phyloP scores from a whole-genome alignment of 2,888 invertebrate species.

The Galeopsomyia nigrocyanea region DNA sequence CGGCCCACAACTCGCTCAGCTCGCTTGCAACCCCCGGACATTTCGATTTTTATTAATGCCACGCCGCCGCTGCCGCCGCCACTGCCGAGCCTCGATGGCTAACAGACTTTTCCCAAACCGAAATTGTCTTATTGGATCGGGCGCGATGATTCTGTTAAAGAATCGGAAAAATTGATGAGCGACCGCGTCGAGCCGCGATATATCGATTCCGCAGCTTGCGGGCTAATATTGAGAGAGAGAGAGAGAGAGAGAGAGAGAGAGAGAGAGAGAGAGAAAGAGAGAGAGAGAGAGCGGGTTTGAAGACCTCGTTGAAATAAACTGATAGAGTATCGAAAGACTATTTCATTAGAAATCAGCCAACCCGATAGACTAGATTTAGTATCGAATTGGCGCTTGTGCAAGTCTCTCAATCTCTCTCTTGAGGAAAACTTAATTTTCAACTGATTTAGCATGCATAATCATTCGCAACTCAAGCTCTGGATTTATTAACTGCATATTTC shows the following conservation, averaged over 20 bases:
- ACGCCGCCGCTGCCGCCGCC: slow-evolving; percentile 39
- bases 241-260: no score
- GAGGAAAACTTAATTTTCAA: slow-evolving; percentile 2
- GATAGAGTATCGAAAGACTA: neutral
- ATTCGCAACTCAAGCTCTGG: neutral
- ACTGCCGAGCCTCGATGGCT: slow-evolving; percentile 10
- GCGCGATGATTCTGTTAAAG: no score
- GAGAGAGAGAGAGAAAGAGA: no score
- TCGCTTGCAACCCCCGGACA: neutral
- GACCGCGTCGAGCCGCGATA: no score
- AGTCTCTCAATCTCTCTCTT: neutral
- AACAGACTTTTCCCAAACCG: neutral
- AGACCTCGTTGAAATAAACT: no score
- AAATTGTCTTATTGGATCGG: slow-evolving; percentile 23
- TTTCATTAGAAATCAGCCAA: neutral
- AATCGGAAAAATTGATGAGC: no score
- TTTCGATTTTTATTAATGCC: slow-evolving; percentile 42
- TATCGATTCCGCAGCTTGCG: no score
- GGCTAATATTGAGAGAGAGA: no score
- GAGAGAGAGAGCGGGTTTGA: no score
- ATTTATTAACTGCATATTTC: slow-evolving; percentile 40
- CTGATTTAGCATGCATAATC: slow-evolving; percentile 22
- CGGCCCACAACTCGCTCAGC: neutral
- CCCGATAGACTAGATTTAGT: no score
- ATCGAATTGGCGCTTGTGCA: no score